Conservation (phyloP, 2,888 invertebrate genomes). For the Graphium colonna region DNA sequence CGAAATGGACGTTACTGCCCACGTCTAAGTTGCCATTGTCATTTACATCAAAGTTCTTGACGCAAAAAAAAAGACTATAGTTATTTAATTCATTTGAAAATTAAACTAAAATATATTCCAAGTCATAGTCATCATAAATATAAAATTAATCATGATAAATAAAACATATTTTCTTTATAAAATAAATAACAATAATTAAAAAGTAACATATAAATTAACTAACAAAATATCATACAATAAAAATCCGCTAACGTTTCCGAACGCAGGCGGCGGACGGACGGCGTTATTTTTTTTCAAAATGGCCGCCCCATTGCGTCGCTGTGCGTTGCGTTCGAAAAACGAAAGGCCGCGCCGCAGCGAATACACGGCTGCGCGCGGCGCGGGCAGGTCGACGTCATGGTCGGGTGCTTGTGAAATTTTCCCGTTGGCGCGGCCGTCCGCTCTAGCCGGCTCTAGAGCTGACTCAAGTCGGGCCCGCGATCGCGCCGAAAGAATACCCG, state of each 20-base stretch:
- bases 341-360: slow-evolving; percentile 36
- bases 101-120: too few relatives aligned
- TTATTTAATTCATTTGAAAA: too few relatives aligned
- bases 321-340: slow-evolving; percentile 33
- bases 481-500: slow-evolving; percentile 37
- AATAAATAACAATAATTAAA: too few relatives aligned
- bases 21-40: slow-evolving; percentile 1
- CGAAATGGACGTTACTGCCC: slow-evolving; percentile 24
- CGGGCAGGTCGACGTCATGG: slow-evolving; percentile 47
- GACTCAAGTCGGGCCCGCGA: slow-evolving; percentile 25
- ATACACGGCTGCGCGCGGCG: slow-evolving; percentile 33
- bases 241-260: background rate
- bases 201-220: too few relatives aligned
- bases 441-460: slow-evolving; percentile 31
- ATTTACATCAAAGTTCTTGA: slow-evolving; percentile 12
- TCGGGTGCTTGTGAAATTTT: slow-evolving; percentile 55
- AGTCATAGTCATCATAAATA: too few relatives aligned
- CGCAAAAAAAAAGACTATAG: too few relatives aligned
- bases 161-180: too few relatives aligned
- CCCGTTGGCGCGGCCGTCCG: slow-evolving; percentile 35
- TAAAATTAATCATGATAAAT: too few relatives aligned
- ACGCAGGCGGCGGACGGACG: background rate
- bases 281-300: slow-evolving; percentile 25
- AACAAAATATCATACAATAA: too few relatives aligned
- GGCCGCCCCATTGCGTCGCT: slow-evolving; percentile 33